phyloP scores from a whole-genome alignment of 2,888 invertebrate genomes.

The Octonoba sinensis region DNA sequence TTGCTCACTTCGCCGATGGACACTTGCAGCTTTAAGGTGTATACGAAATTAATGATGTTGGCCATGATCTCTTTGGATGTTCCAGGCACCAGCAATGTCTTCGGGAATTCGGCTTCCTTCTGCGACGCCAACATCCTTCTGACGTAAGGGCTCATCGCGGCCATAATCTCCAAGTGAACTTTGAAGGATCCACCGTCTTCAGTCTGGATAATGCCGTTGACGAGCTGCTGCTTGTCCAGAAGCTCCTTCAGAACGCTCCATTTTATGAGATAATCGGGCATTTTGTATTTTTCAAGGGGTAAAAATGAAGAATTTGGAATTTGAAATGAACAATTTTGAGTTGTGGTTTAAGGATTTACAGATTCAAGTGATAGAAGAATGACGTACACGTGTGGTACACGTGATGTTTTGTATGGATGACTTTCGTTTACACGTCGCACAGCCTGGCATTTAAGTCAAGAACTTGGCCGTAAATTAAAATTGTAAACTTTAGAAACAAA shows the following conservation, averaged over 20 bases:
- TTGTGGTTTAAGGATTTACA: no score
- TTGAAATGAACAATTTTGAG: no score
- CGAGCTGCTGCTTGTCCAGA: slow-evolving; percentile 23
- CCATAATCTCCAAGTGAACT: slow-evolving; percentile 80
- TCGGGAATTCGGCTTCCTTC: slow-evolving; percentile 73
- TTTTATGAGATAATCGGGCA: background rate
- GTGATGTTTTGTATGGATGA: no score
- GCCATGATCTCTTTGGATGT: slow-evolving; percentile 74
- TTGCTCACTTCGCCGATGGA: slow-evolving; percentile 79
- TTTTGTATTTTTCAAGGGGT: no score
- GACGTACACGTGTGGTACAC: no score
- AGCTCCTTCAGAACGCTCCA: slow-evolving; percentile 26
- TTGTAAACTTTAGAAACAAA: no score
- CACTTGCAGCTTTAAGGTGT: slow-evolving; percentile 79
- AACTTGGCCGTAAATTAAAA: no score
- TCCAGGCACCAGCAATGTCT: slow-evolving; percentile 76
- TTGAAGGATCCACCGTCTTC: slow-evolving; percentile 74
- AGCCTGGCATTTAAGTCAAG: no score
- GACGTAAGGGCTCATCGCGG: slow-evolving; percentile 82
- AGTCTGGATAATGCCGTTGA: slow-evolving; percentile 30
- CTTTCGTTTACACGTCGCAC: no score
- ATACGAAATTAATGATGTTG: slow-evolving; percentile 81
- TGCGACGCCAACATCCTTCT: slow-evolving; percentile 76
- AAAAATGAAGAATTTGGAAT: no score
- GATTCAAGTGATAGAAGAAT: no score